Percentiles rank a stretch among this genome's conserved stretches.
Conservation (phyloP, 2,113 vertebrate species). For the Thunnus thynnus region DNA sequence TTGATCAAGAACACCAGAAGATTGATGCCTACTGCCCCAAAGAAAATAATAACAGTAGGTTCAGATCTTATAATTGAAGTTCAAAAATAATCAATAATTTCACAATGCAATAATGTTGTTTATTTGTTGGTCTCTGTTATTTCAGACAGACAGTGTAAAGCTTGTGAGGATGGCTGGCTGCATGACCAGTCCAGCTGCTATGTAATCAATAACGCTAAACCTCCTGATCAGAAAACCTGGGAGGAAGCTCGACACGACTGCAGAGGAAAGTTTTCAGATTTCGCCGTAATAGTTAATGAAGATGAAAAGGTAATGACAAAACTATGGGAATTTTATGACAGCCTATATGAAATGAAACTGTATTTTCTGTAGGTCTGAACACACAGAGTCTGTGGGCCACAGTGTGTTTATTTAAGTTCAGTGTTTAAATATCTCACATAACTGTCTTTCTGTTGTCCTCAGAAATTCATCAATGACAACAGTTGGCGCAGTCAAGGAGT, state of each 20-base stretch:
- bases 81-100: not conserved
- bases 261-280: not conserved
- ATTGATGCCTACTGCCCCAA: conserved; percentile 49
- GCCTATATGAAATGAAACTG: not conserved
- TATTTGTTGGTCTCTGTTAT: not conserved
- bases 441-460: conserved; percentile 7
- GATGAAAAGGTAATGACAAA: conserved; percentile 32
- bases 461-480: accelerated
- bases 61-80: not conserved
- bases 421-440: not conserved
- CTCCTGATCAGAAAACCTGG: accelerated
- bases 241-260: not conserved
- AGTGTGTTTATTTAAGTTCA: not conserved
- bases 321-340: accelerated
- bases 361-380: not conserved
- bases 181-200: accelerated
- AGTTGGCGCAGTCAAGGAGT: accelerated
- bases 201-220: accelerated
- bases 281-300: not conserved
- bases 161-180: not conserved
- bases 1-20: conserved; percentile 34
- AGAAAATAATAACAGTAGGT: accelerated
- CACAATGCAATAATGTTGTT: not conserved
- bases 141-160: accelerated
- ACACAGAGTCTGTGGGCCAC: not conserved